phyloP scores from a whole-genome alignment of 2,797 vertebrate genomes.

The Esox lucius region DNA sequence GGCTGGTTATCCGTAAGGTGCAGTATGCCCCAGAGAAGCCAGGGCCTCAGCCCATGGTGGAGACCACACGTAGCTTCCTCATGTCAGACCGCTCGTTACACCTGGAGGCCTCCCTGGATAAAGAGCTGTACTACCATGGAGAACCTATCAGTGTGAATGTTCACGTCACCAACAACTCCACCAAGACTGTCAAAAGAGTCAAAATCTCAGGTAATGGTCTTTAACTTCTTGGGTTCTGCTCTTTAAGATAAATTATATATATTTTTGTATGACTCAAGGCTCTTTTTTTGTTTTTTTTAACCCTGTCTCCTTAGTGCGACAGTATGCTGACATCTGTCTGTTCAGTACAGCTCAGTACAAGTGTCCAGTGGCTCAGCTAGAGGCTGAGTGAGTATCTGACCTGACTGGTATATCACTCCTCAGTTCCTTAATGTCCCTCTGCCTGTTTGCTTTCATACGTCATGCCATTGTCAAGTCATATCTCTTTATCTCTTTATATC shows the following conservation, averaged over 20 bases:
- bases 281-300: not conserved
- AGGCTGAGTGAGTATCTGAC: slow-evolving; percentile 86
- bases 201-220: slow-evolving; percentile 87
- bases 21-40: slow-evolving; percentile 95
- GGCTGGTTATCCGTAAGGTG: slow-evolving; percentile 94
- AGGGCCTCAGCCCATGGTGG: slow-evolving; percentile 93
- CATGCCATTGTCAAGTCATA: not conserved
- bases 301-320: slow-evolving; percentile 79
- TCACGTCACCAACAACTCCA: slow-evolving; percentile 98
- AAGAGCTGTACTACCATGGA: slow-evolving; percentile 97
- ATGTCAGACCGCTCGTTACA: slow-evolving; percentile 97
- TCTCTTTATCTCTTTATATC: slow-evolving; percentile 1
- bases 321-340: slow-evolving; percentile 95
- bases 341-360: slow-evolving; percentile 98
- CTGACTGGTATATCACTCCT: not conserved
- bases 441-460: not conserved
- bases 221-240: not conserved
- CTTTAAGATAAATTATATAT: not conserved
- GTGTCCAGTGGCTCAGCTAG: slow-evolving; percentile 91
- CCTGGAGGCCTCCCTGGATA: slow-evolving; percentile 93
- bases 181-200: slow-evolving; percentile 96
- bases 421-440: not conserved
- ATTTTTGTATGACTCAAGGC: not conserved
- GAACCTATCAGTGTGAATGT: slow-evolving; percentile 97
- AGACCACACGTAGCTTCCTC: slow-evolving; percentile 94